Percentiles rank a stretch among this genome's conserved stretches.
phyloP scores from a whole-genome alignment of 2,113 vertebrate genomes.

The Melanocharis versteri region DNA sequence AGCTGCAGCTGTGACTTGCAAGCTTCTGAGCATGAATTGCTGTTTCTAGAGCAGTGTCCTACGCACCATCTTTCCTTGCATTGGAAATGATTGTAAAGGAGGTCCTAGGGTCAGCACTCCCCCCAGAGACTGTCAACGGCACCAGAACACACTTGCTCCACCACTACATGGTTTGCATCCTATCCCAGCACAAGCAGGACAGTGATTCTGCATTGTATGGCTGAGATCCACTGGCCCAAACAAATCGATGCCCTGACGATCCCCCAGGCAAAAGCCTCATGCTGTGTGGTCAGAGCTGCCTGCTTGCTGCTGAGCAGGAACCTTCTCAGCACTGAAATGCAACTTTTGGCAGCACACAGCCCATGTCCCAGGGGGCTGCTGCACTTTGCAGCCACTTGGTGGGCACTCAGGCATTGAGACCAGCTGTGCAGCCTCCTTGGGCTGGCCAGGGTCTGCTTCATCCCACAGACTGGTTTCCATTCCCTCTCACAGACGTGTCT shows the following conservation, averaged over 20 bases:
- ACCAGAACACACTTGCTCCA: background rate
- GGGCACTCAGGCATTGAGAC: background rate
- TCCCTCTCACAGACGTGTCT: background rate
- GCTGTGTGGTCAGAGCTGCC: background rate
- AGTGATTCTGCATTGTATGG: background rate
- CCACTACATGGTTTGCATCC: background rate
- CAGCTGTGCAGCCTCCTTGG: background rate
- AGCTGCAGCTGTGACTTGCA: background rate
- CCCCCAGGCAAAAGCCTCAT: background rate
- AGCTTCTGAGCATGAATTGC: background rate
- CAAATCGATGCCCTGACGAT: accelerated
- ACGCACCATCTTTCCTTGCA: background rate
- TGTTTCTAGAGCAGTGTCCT: background rate
- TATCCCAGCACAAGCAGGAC: background rate
- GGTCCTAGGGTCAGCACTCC: background rate
- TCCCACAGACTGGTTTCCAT: background rate
- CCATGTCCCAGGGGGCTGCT: background rate
- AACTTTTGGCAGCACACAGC: background rate
- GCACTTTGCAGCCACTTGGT: background rate
- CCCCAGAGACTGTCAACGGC: background rate
- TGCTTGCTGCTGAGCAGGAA: background rate
- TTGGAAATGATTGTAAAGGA: background rate
- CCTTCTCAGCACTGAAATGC: background rate
- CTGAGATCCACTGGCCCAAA: background rate
- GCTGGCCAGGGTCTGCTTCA: background rate